phyloP scores from a whole-genome alignment of 2,113 vertebrate species.

The Eurypyga helias region DNA sequence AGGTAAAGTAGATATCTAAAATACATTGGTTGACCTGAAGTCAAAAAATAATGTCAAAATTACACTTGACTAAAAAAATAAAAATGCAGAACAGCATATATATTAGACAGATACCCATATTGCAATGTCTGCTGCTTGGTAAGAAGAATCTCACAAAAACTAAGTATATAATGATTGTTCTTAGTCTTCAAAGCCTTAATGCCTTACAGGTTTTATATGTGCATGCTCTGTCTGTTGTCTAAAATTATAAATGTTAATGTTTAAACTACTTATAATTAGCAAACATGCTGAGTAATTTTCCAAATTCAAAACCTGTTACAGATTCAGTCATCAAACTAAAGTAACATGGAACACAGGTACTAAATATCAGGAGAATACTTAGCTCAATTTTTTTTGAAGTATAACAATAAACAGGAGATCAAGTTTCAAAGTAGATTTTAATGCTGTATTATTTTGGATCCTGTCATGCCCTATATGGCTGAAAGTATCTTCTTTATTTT shows the following conservation, averaged over 20 bases:
- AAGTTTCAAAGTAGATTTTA: neutral
- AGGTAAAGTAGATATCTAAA: neutral
- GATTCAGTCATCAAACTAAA: neutral
- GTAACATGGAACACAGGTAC: neutral
- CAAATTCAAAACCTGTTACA: neutral
- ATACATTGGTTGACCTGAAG: neutral
- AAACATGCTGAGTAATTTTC: neutral
- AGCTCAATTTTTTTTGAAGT: neutral
- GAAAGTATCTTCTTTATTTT: neutral
- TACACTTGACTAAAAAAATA: neutral
- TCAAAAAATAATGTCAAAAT: neutral
- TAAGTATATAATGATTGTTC: neutral
- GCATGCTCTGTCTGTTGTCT: neutral
- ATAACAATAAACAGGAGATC: neutral
- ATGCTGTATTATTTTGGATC: neutral
- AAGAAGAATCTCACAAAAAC: neutral
- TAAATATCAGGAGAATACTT: neutral
- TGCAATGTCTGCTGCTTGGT: neutral
- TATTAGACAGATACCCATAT: neutral
- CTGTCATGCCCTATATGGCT: neutral
- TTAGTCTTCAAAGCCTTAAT: neutral
- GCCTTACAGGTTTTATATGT: neutral
- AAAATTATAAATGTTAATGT: neutral
- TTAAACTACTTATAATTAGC: neutral
- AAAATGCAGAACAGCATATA: neutral